These are phyloP conservation scores for Gymnosoma rotundatum DNA, from an alignment of 2,888 invertebrate species.

Conservation along the genomic window DNA sequence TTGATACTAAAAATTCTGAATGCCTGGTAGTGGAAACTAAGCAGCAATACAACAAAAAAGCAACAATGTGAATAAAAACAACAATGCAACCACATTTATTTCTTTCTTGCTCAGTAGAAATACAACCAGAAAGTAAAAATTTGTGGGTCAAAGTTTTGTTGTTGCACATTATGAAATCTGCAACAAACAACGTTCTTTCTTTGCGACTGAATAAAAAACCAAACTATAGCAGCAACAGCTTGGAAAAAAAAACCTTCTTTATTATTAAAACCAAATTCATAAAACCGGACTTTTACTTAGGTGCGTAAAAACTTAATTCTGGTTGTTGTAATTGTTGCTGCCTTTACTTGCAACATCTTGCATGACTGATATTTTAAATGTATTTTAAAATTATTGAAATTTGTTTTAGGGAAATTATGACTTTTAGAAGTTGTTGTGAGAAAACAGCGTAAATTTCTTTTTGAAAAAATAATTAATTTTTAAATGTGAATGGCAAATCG, in stretches of 20 bases:
- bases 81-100: slow-evolving; percentile 5
- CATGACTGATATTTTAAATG: slow-evolving; percentile 27
- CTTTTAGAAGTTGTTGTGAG: not conserved
- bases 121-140: not conserved
- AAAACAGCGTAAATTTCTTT: not conserved
- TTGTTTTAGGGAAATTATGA: not conserved
- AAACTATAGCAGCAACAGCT: not conserved
- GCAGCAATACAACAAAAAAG: slow-evolving; percentile 59
- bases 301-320: slow-evolving; percentile 22
- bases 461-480: no score
- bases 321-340: not conserved
- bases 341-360: not conserved
- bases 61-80: not conserved
- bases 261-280: slow-evolving; percentile 22
- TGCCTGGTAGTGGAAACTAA: slow-evolving; percentile 66
- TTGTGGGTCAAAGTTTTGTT: slow-evolving; percentile 16
- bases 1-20: slow-evolving; percentile 42
- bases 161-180: slow-evolving; percentile 27
- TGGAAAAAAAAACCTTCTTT: not conserved
- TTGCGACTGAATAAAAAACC: not conserved
- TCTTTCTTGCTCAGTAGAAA: not conserved
- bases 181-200: slow-evolving; percentile 41
- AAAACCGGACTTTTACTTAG: slow-evolving; percentile 10
- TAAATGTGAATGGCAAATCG: no score
- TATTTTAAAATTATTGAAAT: not conserved